Conservation (phyloP, 2,888 invertebrate species). For the Hylaea fasciaria region DNA sequence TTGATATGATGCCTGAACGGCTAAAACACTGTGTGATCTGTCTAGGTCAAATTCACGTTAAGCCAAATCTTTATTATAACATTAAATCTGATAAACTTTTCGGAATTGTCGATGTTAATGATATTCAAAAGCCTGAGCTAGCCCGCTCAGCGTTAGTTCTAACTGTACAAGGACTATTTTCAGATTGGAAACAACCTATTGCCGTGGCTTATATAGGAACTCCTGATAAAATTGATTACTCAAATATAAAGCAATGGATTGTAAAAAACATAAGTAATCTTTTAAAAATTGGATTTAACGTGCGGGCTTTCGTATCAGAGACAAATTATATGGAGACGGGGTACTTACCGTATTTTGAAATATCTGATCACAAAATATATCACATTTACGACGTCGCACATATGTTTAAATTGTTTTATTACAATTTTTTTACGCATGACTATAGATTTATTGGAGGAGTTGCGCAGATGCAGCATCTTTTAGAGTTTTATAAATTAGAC, state of each 20-base stretch:
- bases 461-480: constrained; percentile 21
- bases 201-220: constrained; percentile 25
- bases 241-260: constrained; percentile 28
- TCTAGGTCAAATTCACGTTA: constrained; percentile 28
- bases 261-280: constrained; percentile 18
- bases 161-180: constrained; percentile 31
- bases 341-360: neutral
- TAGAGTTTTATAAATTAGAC: constrained; percentile 24
- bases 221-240: neutral
- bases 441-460: constrained; percentile 6
- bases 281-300: constrained; percentile 23
- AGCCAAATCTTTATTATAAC: constrained; percentile 32
- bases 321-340: constrained; percentile 10
- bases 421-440: constrained; percentile 27
- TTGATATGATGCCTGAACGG: constrained; percentile 12
- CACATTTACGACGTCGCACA: constrained; percentile 26
- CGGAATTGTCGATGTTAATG: constrained; percentile 32
- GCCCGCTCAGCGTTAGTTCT: constrained; percentile 32
- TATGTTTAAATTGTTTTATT: constrained; percentile 27
- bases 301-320: constrained; percentile 30
- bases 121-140: constrained; percentile 26
- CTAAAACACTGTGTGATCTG: constrained; percentile 34
- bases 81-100: constrained; percentile 30
- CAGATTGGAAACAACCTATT: constrained; percentile 36
- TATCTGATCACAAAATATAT: constrained; percentile 19